A percentile compares a stretch with the other conserved stretches of the same genome.
Evolutionary conservation across 1,140 invertebrate genomes (phyloP).

Genomic region (Telenomus remus): DNA sequence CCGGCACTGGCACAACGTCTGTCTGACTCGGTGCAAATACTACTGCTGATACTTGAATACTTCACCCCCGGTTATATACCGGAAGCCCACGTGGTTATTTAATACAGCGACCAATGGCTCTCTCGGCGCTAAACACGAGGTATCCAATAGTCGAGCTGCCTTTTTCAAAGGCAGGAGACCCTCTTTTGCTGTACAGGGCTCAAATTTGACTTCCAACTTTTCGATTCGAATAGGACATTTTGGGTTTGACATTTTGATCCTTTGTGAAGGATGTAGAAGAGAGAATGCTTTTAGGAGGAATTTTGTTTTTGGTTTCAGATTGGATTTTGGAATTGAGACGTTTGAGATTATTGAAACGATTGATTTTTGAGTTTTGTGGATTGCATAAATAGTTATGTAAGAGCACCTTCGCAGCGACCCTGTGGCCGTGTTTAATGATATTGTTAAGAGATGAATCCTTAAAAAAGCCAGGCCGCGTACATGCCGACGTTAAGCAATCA

Average conservation of each 20-base stretch:
- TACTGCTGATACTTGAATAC: constrained; percentile 69
- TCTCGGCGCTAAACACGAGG: constrained; percentile 43
- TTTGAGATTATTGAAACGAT: not conserved
- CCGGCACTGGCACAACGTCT: constrained; percentile 60
- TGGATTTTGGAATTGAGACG: not conserved
- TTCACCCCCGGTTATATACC: constrained; percentile 73
- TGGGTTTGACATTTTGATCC: no score
- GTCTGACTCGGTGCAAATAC: constrained; percentile 58
- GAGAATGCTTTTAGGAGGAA: no score
- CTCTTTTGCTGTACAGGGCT: constrained; percentile 46
- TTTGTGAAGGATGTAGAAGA: no score
- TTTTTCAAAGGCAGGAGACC: constrained; percentile 62
- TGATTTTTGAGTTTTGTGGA: constrained; percentile 23
- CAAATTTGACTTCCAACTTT: no score
- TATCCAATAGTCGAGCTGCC: constrained; percentile 62
- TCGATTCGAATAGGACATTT: no score
- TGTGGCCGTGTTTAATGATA: constrained; percentile 68
- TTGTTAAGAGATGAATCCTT: constrained; percentile 73
- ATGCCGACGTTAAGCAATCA: constrained; percentile 65
- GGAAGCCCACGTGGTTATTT: constrained; percentile 72
- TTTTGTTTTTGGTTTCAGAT: constrained; percentile 3
- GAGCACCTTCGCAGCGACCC: constrained; percentile 50
- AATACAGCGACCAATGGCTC: constrained; percentile 70
- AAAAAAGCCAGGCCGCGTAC: constrained; percentile 68
- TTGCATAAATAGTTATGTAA: constrained; percentile 58